phyloP scores from a whole-genome alignment of 2,888 invertebrate genomes.

The Dromius quadrimaculatus region DNA sequence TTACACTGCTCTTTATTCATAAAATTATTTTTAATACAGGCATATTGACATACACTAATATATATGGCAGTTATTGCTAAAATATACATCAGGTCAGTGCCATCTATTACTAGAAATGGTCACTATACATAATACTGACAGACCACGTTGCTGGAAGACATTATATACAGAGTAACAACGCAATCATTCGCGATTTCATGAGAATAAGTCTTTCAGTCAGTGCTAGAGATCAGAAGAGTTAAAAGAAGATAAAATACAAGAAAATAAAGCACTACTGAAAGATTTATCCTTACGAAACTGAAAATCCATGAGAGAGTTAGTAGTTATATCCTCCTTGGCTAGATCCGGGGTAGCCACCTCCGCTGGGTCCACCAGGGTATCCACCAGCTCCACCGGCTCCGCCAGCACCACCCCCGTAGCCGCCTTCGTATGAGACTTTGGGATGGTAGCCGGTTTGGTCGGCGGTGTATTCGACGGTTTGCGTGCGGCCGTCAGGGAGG shows the following conservation, averaged over 20 bases:
- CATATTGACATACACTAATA: slow-evolving; percentile 30
- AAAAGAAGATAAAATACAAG: slow-evolving; percentile 13
- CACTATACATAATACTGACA: slow-evolving; percentile 38
- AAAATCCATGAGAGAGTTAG: slow-evolving; percentile 52
- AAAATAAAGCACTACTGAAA: background rate
- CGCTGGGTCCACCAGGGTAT: slow-evolving; percentile 60
- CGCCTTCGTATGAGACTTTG: slow-evolving; percentile 73
- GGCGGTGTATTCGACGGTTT: slow-evolving; percentile 76
- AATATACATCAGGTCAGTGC: slow-evolving; percentile 39
- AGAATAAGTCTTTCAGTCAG: slow-evolving; percentile 33
- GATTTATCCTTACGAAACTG: background rate
- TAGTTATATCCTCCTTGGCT: slow-evolving; percentile 65
- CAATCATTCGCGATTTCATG: slow-evolving; percentile 2
- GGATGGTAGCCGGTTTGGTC: slow-evolving; percentile 76
- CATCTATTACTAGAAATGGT: slow-evolving; percentile 25
- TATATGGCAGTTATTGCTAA: slow-evolving; percentile 49
- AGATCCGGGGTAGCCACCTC: slow-evolving; percentile 60
- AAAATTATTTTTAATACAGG: slow-evolving; percentile 46
- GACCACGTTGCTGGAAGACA: slow-evolving; percentile 30
- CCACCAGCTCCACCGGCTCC: slow-evolving; percentile 54
- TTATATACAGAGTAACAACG: slow-evolving; percentile 45
- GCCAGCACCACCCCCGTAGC: slow-evolving; percentile 56
- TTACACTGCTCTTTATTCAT: slow-evolving; percentile 49
- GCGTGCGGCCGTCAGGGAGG: slow-evolving; percentile 76
- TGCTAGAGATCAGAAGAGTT: slow-evolving; percentile 9